Evolutionary conservation across 64 coral and sea anemone genomes (phyloP), one percentile per base, ranked within the genome.

Genomic region (Catalaphyllia jardinei): DNA sequence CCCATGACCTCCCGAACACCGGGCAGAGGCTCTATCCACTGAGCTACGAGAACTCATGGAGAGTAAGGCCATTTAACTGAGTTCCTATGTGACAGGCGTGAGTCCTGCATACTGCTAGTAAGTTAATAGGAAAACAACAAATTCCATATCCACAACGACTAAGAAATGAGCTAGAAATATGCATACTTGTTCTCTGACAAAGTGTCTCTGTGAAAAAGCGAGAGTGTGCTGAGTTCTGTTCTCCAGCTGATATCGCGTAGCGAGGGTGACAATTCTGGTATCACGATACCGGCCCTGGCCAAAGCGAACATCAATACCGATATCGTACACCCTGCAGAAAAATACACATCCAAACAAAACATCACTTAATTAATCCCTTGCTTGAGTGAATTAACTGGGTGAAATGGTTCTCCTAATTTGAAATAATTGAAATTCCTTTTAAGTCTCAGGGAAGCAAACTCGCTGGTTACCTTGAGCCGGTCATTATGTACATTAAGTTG

Each of bases 261-360:
- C 96, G n/a, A 98, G 92, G 20, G 96, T 98, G n/a, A 98, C 93
- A 84, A 98, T 98, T 78, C 96, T 80, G 10, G 96, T 98, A 63
- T 94, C 92, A 20, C 93, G 87, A 74, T 92, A 98, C 17, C 93
- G 87, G 42, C 96, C 96, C n/a, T 91, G 88, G 2, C 96, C 96
- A 90, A 93, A 98, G 0, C 96, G 93, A 35, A 98, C 96, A 49
- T 98, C 96, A 20, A 98, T 98, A 88, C 96, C 96, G 33, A 98
- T 92, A 73, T 98, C 96, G 86, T 98, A 98, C 17, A 98, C 96
- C 96, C 96, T 98, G 67, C 19, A 86, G 61, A 46, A 17, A 31
- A 46, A 83, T 25, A 85, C 27, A 29, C 15, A 35, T 35, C 33
- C 33, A 35, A 3, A 35, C 1, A 35, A 35, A 35, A 35, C 1